phyloP scores from a whole-genome alignment of 1,140 invertebrate species.

The Drosophila repletoides region DNA sequence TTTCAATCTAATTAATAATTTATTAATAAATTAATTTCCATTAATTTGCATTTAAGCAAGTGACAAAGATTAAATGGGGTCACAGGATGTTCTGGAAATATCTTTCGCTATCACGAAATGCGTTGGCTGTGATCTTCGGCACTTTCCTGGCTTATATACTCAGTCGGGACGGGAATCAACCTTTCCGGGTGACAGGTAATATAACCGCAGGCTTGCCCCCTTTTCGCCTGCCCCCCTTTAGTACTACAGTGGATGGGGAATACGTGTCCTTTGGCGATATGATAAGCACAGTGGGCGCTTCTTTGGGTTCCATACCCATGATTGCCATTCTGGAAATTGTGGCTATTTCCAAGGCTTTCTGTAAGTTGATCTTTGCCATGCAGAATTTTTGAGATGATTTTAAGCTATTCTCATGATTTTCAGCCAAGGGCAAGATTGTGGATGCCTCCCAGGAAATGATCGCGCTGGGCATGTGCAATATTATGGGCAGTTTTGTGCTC shows the following conservation, averaged over 20 bases:
- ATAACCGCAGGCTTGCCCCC: constrained; percentile 86
- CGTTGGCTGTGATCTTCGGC: constrained; percentile 89
- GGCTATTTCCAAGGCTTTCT: constrained; percentile 93
- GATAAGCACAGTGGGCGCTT: constrained; percentile 85
- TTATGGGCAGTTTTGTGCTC: constrained; percentile 92
- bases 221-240: constrained; percentile 86
- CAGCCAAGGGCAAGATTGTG: constrained; percentile 90
- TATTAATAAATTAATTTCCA: background rate
- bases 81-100: constrained; percentile 89
- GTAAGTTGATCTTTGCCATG: constrained; percentile 83
- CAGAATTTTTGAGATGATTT: constrained; percentile 2
- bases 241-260: constrained; percentile 82
- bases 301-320: constrained; percentile 88
- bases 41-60: constrained; percentile 89
- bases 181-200: constrained; percentile 87
- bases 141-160: constrained; percentile 86
- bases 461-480: constrained; percentile 91
- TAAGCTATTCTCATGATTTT: constrained; percentile 60
- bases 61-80: constrained; percentile 83
- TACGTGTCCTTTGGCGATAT: constrained; percentile 85
- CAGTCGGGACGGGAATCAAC: constrained; percentile 83
- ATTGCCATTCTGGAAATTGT: constrained; percentile 91
- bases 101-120: constrained; percentile 91
- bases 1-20: constrained; percentile 22
- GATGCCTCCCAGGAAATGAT: constrained; percentile 94